Percentiles rank a stretch among this genome's conserved stretches.
Evolutionary conservation across 2,888 invertebrate species (phyloP).

Genomic region (Meandrusa payeni): DNA sequence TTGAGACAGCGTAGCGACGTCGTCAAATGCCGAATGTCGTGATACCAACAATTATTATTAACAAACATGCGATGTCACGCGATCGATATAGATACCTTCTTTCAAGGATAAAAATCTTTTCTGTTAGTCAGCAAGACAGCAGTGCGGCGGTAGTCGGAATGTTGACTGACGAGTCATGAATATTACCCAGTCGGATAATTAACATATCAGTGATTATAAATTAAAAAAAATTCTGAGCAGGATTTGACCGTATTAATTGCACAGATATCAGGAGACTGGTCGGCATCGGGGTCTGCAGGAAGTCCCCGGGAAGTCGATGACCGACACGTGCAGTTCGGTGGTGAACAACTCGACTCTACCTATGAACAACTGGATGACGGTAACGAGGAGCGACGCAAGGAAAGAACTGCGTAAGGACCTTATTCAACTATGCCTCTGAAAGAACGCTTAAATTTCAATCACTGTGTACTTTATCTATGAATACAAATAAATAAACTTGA

Average conservation of each 20-base stretch:
- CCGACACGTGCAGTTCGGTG: slow-evolving; percentile 59
- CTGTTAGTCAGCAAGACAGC: slow-evolving; percentile 5
- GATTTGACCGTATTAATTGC: neutral
- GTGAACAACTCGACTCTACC: slow-evolving; percentile 35
- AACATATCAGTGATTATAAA: no score
- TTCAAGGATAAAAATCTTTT: neutral
- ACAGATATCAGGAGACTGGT: slow-evolving; percentile 26
- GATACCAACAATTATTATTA: slow-evolving; percentile 6
- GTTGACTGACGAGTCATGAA: no score
- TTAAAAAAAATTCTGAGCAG: neutral
- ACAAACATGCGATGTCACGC: slow-evolving; percentile 9
- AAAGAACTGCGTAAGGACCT: slow-evolving; percentile 51
- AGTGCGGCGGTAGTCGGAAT: neutral
- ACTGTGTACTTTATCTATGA: no score
- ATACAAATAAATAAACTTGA: no score
- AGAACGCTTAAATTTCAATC: no score
- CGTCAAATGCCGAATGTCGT: slow-evolving; percentile 5
- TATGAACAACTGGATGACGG: slow-evolving; percentile 50
- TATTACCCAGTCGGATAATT: no score
- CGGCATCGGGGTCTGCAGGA: slow-evolving; percentile 66
- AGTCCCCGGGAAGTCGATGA: slow-evolving; percentile 81
- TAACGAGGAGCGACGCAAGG: slow-evolving; percentile 56
- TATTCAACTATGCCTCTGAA: no score
- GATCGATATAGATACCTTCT: slow-evolving; percentile 13
- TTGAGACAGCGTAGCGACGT: neutral